Base-by-base conservation (phyloP, 2,113 vertebrate genomes). In the Kryptolebias marmoratus region DNA sequence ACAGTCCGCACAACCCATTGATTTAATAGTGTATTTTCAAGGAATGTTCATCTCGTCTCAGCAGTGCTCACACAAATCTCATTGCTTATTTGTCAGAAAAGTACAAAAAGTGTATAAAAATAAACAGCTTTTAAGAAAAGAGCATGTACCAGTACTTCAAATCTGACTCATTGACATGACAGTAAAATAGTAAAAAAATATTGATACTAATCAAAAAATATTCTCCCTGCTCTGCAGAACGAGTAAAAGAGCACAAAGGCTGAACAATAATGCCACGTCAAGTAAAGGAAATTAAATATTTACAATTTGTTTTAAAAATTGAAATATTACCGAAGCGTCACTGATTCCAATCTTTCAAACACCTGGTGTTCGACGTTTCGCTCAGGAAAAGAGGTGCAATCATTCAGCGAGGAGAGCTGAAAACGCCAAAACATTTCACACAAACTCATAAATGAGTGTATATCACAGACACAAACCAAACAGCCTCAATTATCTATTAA, bases 61-160 rank as follows among this genome's bases (percentile, higher is more conserved):
- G 42, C 1, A 58, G 54, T 7, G 10, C 13, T 68, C 56, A 15
- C 22, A 14, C 4, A 59, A 39, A 32, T 22, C 30, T 16, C n/a
- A 69, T 48, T 27, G n/a, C 1, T 36, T 6, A 45, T n/a, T 54
- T 42, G 4, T 14, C 52, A 50, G 22, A 64, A n/a, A 59, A 64
- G 62, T 28, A 58, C 2, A 82, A 74, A 1, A 73, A 7, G 11
- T 39, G n/a, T 60, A 45, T 8, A 45, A 68, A 68, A 62, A 54
- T 62, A 63, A 30, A 39, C 14, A 1, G 2, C 57, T 62, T 62
- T 63, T 11, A 56, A 32, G 16, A 50, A 69, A 58, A 65, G 11
- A 18, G n/a, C 18, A 42, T 22, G 42, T 42, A 39, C 11, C 10
- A 42, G 4, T 59, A 9, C 32, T 11, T 42, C 36, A 42, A 59